phyloP scores from a whole-genome alignment of 2,888 invertebrate species.

The Apotomis betuletana region DNA sequence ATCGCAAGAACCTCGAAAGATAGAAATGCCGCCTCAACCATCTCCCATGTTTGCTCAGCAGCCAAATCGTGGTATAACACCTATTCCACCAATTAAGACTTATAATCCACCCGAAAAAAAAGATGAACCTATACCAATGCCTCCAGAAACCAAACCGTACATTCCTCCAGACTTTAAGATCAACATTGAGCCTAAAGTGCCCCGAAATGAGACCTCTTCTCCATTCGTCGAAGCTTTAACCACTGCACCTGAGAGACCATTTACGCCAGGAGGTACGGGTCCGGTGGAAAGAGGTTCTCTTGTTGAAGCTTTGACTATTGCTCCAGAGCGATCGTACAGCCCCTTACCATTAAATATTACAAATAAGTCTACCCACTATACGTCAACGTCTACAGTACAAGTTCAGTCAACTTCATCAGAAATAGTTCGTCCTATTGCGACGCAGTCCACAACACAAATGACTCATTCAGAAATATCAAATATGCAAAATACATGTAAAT shows the following conservation, averaged over 20 bases:
- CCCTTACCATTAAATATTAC: constrained; percentile 79
- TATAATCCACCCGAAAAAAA: constrained; percentile 76
- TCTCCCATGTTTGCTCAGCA: constrained; percentile 63
- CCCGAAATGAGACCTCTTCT: constrained; percentile 78
- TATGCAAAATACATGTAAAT: constrained; percentile 70
- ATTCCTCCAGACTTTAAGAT: constrained; percentile 86
- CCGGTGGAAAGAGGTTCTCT: constrained; percentile 79
- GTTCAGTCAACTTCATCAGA: constrained; percentile 59
- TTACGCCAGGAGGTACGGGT: constrained; percentile 80
- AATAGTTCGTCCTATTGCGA: constrained; percentile 66
- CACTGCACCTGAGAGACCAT: constrained; percentile 86
- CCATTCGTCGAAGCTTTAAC: constrained; percentile 87
- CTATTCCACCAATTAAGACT: constrained; percentile 76
- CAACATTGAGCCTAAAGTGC: constrained; percentile 79
- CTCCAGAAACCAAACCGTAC: constrained; percentile 86
- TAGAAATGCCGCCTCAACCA: constrained; percentile 52
- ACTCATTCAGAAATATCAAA: constrained; percentile 64
- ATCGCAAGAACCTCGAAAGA: constrained; percentile 24
- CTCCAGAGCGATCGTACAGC: constrained; percentile 85
- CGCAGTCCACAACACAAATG: constrained; percentile 62
- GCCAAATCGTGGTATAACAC: constrained; percentile 65
- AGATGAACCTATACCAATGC: constrained; percentile 83
- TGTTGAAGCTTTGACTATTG: constrained; percentile 85
- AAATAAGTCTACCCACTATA: constrained; percentile 62
- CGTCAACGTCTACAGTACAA: constrained; percentile 57